Base-by-base conservation (phyloP, 2,113 vertebrate species). In the Psilopogon haemacephalus region DNA sequence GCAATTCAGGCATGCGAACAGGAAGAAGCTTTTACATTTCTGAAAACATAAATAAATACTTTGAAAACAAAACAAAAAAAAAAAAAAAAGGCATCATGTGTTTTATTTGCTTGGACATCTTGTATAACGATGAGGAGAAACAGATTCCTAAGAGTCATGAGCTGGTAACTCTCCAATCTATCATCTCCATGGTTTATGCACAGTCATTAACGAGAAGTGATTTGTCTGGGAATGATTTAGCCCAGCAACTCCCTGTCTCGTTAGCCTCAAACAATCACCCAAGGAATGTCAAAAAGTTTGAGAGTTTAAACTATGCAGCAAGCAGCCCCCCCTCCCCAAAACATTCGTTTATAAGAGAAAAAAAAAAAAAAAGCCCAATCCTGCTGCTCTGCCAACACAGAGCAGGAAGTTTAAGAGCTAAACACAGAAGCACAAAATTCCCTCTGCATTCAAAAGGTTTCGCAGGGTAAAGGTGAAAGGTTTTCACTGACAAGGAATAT, bases 141-240 rank as follows among this genome's bases (percentile, higher is more conserved):
- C 87, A 85, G 87, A 93, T 88, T 91, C 93, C 85, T 56, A 33
- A 44, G 79, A 92, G 65, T 64, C 86, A 80, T 17, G 30, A 79
- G 93, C 91, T 77, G 64, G 84, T 92, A 92, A 70, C 55, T 86
- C 93, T 93, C 75, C 56, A 42, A 67, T 89, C 86, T 56, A 79
- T 77, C 93, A 91, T 59, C 82, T 60, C 82, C 2, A 8, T 11
- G 54, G 75, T 77, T 95, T 87, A 85, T 86, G 82, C 86, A 93
- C 15, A 87, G 92, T 91, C 90, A 96, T 89, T 96, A 96, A 86
- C 72, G 84, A 91, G 72, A 80, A 86, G 88, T 15, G 84, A 95
- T 95, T 73, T 83, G 89, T 79, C 85, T 94, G 78, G 42, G 68
- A 79, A 72, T 71, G 84, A 92, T 80, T 91, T 85, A 92, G 84